Evolutionary conservation across 2,113 vertebrate genomes (phyloP), one percentile per base, ranked within the genome.

Genomic region (Aspiorhynchus laticeps): DNA sequence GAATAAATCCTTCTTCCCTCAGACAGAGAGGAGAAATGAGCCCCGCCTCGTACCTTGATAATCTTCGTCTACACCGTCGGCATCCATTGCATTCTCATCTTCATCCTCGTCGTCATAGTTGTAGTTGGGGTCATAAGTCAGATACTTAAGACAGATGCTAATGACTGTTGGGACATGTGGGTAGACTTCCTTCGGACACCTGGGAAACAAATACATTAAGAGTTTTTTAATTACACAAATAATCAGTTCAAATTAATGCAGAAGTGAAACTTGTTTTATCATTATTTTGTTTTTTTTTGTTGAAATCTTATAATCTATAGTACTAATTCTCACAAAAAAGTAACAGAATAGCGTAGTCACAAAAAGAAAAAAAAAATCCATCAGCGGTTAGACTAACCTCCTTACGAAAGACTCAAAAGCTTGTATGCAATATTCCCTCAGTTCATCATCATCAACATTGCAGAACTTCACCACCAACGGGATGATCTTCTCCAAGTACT

Each of bases 21-120:
- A 86, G 15, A 51, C 38, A 38, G 77, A 38, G 76, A 71, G 65
- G 51, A 38, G 24, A 51, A 80, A 80, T 15, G 36, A 59, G 51
- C 8, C 59, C 19, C 67, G 59, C 51, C 48, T 51, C 74, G 4
- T 95, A 99, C 98, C 98, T 97, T 99, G 98, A 92, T 99, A 98
- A 89, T 99, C 98, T 90, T 99, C 98, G 80, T 99, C 98, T 65
- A 95, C 96, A 74, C 97, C 98, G 89, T 99, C 98, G 3, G 98
- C 97, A 90, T 99, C 98, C 97, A 99, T 99, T 59, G 98, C 97
- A 89, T 99, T 99, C 93, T 99, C 98, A 88, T 99, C 98, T 93
- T 99, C 98, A 83, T 99, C 98, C 91, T 99, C 98, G 71, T 99
- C 98, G 87, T 99, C 98, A 38, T 99, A 99, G 96, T 99, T 99